These are phyloP conservation scores for Gorsachius magnificus DNA, from an alignment of 2,797 vertebrate species.

Conservation along the genomic window DNA sequence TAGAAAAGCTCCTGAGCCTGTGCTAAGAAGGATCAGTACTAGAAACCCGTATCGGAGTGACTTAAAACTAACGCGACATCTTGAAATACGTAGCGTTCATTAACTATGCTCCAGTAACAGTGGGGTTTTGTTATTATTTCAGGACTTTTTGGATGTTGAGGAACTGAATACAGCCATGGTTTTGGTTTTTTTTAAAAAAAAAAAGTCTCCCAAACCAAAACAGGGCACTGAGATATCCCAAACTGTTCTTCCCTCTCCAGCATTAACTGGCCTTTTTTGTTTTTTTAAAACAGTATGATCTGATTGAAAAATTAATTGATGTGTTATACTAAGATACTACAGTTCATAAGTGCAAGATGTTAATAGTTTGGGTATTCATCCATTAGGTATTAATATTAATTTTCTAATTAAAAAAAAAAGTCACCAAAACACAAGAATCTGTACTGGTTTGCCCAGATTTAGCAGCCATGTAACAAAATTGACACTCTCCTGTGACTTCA, in stretches of 20 bases:
- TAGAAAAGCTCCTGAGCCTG: background rate
- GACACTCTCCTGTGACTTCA: background rate
- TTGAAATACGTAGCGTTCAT: background rate
- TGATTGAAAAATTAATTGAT: background rate
- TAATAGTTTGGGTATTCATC: background rate
- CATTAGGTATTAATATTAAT: background rate
- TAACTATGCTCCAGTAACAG: background rate
- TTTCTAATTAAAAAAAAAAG: background rate
- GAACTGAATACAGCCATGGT: background rate
- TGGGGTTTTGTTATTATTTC: background rate
- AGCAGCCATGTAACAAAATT: background rate
- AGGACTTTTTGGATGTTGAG: background rate
- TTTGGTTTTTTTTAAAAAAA: too few species aligned
- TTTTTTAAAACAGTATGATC: background rate
- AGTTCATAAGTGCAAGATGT: background rate
- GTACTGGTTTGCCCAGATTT: background rate
- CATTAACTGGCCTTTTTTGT: background rate
- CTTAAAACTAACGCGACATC: background rate
- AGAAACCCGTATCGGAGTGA: background rate
- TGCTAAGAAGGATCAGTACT: background rate
- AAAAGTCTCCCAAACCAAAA: background rate
- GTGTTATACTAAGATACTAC: background rate
- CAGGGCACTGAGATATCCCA: background rate
- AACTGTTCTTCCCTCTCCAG: background rate
- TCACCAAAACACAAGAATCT: background rate